phyloP scores from a whole-genome alignment of 2,888 invertebrate species.

The Therioaphis trifolii region DNA sequence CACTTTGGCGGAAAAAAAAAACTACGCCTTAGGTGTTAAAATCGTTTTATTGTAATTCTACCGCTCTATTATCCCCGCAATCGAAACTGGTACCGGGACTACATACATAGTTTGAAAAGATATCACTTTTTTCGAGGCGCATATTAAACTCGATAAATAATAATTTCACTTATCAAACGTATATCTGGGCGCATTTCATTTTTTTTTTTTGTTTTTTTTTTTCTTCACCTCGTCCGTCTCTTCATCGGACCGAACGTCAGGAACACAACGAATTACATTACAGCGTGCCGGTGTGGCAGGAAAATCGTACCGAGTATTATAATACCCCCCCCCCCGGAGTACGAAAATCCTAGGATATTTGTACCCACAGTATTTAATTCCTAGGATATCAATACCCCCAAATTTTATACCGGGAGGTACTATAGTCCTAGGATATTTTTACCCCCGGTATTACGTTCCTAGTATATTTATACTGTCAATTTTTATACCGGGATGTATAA shows the following conservation, averaged over 20 bases:
- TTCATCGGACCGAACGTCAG: too few species aligned
- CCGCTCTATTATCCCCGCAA: too few species aligned
- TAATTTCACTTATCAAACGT: slow-evolving; percentile 17
- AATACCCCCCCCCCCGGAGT: too few species aligned
- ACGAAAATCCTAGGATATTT: too few species aligned
- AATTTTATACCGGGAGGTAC: too few species aligned
- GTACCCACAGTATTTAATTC: too few species aligned
- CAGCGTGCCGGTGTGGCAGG: background rate
- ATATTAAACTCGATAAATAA: background rate
- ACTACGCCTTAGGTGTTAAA: background rate
- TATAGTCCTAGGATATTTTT: too few species aligned
- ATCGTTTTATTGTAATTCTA: background rate
- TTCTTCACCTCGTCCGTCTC: background rate
- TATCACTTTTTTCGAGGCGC: background rate
- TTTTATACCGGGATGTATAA: too few species aligned
- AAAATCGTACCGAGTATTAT: too few species aligned
- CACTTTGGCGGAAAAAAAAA: background rate
- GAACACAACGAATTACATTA: background rate
- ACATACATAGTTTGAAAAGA: background rate
- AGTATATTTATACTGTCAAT: too few species aligned
- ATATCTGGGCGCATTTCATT: background rate
- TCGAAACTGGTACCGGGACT: background rate
- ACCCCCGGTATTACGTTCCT: too few species aligned
- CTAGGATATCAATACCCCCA: too few species aligned
- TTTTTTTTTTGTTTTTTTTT: background rate